Conservation (phyloP, 2,888 invertebrate species). For the Cephus runcator region DNA sequence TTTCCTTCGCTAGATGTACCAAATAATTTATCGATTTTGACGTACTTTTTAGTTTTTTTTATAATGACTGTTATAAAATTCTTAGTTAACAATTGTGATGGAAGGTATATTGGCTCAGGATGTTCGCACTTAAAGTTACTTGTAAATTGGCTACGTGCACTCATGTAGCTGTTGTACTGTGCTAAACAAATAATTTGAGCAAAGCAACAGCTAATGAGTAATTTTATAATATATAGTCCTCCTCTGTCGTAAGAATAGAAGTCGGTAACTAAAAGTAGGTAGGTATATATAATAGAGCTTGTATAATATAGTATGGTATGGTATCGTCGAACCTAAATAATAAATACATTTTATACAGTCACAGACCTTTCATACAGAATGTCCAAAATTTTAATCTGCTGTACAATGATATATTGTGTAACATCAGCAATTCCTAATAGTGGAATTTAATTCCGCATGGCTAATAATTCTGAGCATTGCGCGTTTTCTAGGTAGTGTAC, state of each 20-base stretch:
- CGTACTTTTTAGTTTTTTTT: neutral
- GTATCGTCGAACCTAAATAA: constrained; percentile 64
- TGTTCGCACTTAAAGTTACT: constrained; percentile 8
- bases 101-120: neutral
- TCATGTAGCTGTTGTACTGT: constrained; percentile 33
- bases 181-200: constrained; percentile 27
- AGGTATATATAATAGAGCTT: constrained; percentile 51
- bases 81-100: neutral
- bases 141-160: constrained; percentile 48
- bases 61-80: neutral
- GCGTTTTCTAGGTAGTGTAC: neutral
- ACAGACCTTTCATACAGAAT: constrained; percentile 62
- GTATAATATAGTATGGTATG: constrained; percentile 53
- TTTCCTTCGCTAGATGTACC: neutral
- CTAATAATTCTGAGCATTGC: neutral
- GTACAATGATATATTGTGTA: constrained; percentile 18
- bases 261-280: constrained; percentile 60
- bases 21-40: neutral
- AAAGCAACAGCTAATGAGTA: constrained; percentile 29
- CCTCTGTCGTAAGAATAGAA: constrained; percentile 51
- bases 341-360: constrained; percentile 65
- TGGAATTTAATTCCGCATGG: constrained; percentile 1
- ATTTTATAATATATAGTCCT: constrained; percentile 45
- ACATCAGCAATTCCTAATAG: constrained; percentile 3
- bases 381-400: constrained; percentile 46